A percentile compares a stretch with the other conserved stretches of the same genome.
Conservation (phyloP, 2,888 invertebrate species). For the Tetragonisca angustula region DNA sequence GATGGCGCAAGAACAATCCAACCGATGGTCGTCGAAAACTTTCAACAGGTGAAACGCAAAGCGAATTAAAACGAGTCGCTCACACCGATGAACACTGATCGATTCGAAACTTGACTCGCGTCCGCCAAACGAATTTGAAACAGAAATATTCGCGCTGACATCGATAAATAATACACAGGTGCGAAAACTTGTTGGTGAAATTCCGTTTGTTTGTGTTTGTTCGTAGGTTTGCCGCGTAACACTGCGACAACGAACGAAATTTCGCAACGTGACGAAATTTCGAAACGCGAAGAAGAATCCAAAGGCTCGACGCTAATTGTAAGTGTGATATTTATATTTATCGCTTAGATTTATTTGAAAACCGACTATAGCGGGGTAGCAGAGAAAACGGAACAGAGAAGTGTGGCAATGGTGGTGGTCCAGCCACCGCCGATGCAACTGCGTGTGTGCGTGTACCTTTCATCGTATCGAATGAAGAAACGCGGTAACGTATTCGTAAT, state of each 20-base stretch:
- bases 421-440: constrained; percentile 46
- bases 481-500: constrained; percentile 15
- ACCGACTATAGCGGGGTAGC: neutral
- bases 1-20: neutral
- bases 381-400: neutral
- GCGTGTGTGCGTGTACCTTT: neutral
- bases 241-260: neutral
- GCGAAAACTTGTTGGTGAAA: neutral
- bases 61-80: constrained; percentile 19
- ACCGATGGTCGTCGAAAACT: constrained; percentile 23
- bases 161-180: neutral
- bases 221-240: neutral
- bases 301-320: neutral
- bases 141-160: neutral
- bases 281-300: neutral
- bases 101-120: neutral
- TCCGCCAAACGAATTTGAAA: neutral
- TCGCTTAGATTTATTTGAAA: neutral
- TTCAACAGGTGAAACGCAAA: constrained; percentile 24
- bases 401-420: constrained; percentile 28
- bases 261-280: neutral
- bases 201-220: too few relatives aligned
- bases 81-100: neutral
- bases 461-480: neutral
- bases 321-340: neutral